Evolutionary conservation across 2,113 vertebrate genomes (phyloP).

Genomic region (Tringa solitaria): DNA sequence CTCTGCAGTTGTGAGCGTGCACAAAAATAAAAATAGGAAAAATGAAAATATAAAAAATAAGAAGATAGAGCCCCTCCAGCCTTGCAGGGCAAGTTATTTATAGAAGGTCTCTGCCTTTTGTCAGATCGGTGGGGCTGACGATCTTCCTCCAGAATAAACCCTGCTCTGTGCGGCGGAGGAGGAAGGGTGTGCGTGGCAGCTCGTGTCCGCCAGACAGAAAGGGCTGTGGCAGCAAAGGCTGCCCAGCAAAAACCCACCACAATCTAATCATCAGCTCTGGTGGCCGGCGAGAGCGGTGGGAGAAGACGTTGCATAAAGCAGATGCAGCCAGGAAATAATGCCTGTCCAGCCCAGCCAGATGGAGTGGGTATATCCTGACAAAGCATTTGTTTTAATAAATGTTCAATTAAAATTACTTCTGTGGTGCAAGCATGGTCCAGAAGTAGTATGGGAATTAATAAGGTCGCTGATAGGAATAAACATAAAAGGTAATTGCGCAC

Average conservation of each 20-base stretch:
- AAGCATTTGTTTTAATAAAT: constrained; percentile 56
- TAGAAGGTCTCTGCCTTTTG: constrained; percentile 30
- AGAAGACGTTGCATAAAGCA: constrained; percentile 38
- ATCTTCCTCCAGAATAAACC: background rate
- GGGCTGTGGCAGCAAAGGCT: background rate
- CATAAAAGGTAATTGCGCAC: background rate
- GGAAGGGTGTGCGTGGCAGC: background rate
- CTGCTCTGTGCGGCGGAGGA: background rate
- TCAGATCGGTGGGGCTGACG: background rate
- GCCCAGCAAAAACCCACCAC: constrained; percentile 10
- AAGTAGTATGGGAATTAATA: constrained; percentile 49
- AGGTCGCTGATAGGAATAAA: constrained; percentile 4
- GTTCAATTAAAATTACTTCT: constrained; percentile 57
- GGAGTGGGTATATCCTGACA: constrained; percentile 54
- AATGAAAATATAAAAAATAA: background rate
- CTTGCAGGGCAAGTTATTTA: background rate
- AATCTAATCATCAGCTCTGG: constrained; percentile 50
- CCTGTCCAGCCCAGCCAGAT: constrained; percentile 49
- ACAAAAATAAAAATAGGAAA: background rate
- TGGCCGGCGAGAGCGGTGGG: constrained; percentile 4
- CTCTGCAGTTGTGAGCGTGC: background rate
- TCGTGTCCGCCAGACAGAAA: background rate
- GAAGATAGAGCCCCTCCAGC: background rate
- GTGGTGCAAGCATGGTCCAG: constrained; percentile 9
- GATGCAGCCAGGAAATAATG: constrained; percentile 52